Percentiles rank a stretch among this genome's conserved stretches.
These are phyloP conservation scores for Epiblema foenella DNA, from an alignment of 2,888 invertebrate species.

Conservation along the genomic window DNA sequence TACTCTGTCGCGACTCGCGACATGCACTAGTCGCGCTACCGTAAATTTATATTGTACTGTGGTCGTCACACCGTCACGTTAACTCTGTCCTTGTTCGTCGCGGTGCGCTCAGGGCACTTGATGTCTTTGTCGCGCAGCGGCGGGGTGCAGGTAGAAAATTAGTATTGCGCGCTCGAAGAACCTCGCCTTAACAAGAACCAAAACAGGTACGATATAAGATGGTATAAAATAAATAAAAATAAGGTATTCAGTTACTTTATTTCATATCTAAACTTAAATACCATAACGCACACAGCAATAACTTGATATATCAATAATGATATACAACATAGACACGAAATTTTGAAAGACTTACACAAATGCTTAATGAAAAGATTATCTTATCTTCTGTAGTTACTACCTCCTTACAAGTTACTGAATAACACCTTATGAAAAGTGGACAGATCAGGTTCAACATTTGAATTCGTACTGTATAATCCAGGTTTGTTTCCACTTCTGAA, in stretches of 20 bases:
- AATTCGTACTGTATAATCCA: slow-evolving; percentile 80
- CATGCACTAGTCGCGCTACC: too few relatives aligned
- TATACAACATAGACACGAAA: slow-evolving; percentile 3
- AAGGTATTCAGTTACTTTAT: slow-evolving; percentile 7
- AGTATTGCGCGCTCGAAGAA: too few relatives aligned
- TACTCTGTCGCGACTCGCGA: too few relatives aligned
- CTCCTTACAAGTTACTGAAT: slow-evolving; percentile 77
- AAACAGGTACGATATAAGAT: too few relatives aligned
- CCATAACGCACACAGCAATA: slow-evolving; percentile 24
- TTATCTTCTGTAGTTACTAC: background rate
- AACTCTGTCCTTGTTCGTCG: too few relatives aligned
- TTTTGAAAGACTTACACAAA: background rate
- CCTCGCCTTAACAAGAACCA: too few relatives aligned
- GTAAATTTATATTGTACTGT: too few relatives aligned
- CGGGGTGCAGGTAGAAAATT: too few relatives aligned
- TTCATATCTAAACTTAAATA: slow-evolving; percentile 18
- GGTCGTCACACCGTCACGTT: too few relatives aligned
- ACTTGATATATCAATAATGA: slow-evolving; percentile 10
- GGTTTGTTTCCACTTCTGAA: slow-evolving; percentile 72
- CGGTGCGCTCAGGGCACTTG: too few relatives aligned
- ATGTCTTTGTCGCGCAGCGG: too few relatives aligned
- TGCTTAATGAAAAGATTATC: background rate
- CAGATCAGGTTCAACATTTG: slow-evolving; percentile 87
- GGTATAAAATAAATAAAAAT: background rate
- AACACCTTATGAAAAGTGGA: slow-evolving; percentile 89